These are phyloP conservation scores for Heliornis fulica DNA, from an alignment of 2,113 vertebrate genomes.

Conservation along the genomic window DNA sequence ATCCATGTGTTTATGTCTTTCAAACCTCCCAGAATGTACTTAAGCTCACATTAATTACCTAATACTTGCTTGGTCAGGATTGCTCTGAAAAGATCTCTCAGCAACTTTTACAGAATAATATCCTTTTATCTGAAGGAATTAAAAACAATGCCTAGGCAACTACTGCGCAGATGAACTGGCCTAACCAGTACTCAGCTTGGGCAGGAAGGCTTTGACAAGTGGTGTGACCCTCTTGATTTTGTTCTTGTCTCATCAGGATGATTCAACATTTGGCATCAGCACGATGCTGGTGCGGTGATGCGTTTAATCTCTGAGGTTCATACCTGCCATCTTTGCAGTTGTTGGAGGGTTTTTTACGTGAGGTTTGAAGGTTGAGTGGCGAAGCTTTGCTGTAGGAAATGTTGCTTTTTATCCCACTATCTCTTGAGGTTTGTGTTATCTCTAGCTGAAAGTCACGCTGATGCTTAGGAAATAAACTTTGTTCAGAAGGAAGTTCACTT, in stretches of 20 bases:
- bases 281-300: background rate
- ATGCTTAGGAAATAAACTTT: background rate
- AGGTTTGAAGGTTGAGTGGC: background rate
- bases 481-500: background rate
- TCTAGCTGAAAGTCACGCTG: background rate
- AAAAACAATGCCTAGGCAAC: background rate
- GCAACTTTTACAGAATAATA: background rate
- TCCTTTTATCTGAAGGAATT: background rate
- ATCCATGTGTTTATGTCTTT: background rate
- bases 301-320: background rate
- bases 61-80: background rate
- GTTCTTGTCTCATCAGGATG: fast-evolving
- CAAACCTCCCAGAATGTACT: background rate
- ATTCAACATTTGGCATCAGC: background rate
- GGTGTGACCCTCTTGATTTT: background rate
- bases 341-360: background rate
- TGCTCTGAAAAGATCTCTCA: background rate
- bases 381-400: background rate
- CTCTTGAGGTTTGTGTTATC: background rate
- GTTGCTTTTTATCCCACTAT: background rate
- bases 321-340: background rate
- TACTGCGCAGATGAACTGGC: background rate
- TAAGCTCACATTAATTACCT: background rate
- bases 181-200: background rate
- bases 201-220: background rate